These are phyloP conservation scores for Chaenogobius annularis DNA, from an alignment of 2,113 vertebrate genomes.

Conservation along the genomic window DNA sequence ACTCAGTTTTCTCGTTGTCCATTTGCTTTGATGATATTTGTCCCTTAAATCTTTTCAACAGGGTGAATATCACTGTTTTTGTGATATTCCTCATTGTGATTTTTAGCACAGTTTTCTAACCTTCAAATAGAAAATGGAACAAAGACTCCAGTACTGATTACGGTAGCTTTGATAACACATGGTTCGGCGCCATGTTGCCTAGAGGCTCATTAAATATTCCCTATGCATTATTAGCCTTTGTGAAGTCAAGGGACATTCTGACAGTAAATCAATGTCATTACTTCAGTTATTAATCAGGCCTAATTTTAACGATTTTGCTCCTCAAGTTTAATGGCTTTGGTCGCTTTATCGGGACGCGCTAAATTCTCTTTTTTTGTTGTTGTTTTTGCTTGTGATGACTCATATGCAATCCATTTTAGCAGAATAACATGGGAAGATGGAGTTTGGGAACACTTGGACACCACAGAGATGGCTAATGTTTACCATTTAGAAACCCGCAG, in stretches of 20 bases:
- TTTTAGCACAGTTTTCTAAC: conserved; percentile 3
- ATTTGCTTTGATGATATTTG: neutral
- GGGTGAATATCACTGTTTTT: neutral
- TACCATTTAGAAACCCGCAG: neutral
- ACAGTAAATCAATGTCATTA: conserved; percentile 39
- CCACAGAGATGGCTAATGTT: conserved; percentile 59
- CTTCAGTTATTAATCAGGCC: conserved; percentile 25
- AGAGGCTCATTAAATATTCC: conserved; percentile 39
- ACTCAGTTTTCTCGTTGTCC: neutral
- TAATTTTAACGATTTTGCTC: conserved; percentile 61
- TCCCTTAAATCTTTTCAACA: neutral
- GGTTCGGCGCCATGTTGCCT: conserved; percentile 19
- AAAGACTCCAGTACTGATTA: conserved; percentile 32
- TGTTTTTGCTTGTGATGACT: conserved; percentile 28
- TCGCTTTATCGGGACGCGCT: conserved; percentile 46
- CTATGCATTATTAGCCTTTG: conserved; percentile 22
- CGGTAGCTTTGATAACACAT: conserved; percentile 31
- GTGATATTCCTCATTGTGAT: neutral
- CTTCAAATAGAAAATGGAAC: conserved; percentile 29
- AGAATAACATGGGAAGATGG: conserved; percentile 81
- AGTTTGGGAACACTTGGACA: conserved; percentile 56
- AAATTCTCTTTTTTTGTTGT: conserved; percentile 19
- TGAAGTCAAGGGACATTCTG: conserved; percentile 26
- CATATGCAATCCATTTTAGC: conserved; percentile 44
- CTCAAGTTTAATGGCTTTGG: conserved; percentile 38